Evolutionary conservation across 2,113 vertebrate species (phyloP).

Genomic region (Sylvicapra grimmia): DNA sequence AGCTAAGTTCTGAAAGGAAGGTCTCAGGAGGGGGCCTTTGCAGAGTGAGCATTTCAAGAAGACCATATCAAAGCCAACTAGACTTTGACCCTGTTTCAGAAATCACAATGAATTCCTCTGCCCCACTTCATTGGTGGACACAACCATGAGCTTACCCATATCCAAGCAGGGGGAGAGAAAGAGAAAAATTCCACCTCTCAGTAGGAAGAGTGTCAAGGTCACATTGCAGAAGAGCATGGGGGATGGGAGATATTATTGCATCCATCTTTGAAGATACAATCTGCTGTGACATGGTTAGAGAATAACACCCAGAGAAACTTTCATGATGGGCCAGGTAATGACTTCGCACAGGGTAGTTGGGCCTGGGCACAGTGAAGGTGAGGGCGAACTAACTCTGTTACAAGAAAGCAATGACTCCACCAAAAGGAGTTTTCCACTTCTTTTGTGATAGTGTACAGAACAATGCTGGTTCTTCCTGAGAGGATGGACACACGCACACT

Average conservation of each 20-base stretch:
- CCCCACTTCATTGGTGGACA: background rate
- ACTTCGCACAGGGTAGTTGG: background rate
- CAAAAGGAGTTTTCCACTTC: background rate
- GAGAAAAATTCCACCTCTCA: background rate
- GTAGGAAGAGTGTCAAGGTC: background rate
- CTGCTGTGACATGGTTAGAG: background rate
- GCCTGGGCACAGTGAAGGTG: background rate
- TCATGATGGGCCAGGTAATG: no score
- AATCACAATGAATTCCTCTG: background rate
- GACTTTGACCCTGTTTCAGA: background rate
- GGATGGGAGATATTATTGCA: background rate
- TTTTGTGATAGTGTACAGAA: background rate
- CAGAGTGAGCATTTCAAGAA: background rate
- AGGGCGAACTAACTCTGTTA: background rate
- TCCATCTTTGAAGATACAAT: background rate
- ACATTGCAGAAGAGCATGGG: background rate
- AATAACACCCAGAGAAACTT: background rate
- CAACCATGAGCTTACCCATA: background rate
- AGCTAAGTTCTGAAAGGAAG: background rate
- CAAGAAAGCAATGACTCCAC: background rate
- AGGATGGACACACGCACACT: background rate
- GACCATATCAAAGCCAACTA: background rate
- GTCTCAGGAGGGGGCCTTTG: background rate
- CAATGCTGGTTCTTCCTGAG: background rate
- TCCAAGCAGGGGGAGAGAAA: background rate